A percentile compares a stretch with the other conserved stretches of the same genome.
Evolutionary conservation across 2,888 invertebrate genomes (phyloP).

Genomic region (Diploptera punctata): DNA sequence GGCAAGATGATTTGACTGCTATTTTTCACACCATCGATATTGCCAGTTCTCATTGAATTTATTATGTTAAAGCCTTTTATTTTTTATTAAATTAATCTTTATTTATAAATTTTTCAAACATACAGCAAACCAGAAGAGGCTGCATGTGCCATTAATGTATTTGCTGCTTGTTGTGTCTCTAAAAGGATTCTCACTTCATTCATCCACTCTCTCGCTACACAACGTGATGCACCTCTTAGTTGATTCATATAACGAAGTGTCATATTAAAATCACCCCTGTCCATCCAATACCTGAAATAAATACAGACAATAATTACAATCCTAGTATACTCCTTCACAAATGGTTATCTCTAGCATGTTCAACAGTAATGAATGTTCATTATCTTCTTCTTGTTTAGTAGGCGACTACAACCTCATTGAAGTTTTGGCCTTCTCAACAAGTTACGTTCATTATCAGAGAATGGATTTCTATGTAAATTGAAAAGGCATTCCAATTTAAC

Average conservation of each 20-base stretch:
- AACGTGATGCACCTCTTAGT: constrained; percentile 85
- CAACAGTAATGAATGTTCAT: no score
- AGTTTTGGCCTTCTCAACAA: no score
- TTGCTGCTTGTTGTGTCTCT: constrained; percentile 90
- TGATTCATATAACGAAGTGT: constrained; percentile 88
- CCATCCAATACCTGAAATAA: constrained; percentile 76
- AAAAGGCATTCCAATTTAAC: no score
- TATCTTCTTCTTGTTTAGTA: no score
- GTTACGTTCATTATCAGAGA: no score
- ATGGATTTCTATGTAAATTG: no score
- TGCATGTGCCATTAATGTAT: constrained; percentile 88
- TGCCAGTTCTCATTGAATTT: neutral
- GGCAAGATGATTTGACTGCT: neutral
- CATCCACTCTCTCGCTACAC: constrained; percentile 87
- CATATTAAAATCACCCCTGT: constrained; percentile 85
- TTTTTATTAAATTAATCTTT: neutral
- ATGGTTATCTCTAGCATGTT: no score
- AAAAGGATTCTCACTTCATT: constrained; percentile 80
- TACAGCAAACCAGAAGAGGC: constrained; percentile 73
- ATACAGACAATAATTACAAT: constrained; percentile 38
- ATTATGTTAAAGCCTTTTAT: neutral
- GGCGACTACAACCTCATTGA: no score
- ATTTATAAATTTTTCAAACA: constrained; percentile 41
- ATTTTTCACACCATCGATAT: neutral
- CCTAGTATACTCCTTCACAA: neutral